Conservation (phyloP, 2,797 vertebrate species). For the Peromyscus melanophrys region DNA sequence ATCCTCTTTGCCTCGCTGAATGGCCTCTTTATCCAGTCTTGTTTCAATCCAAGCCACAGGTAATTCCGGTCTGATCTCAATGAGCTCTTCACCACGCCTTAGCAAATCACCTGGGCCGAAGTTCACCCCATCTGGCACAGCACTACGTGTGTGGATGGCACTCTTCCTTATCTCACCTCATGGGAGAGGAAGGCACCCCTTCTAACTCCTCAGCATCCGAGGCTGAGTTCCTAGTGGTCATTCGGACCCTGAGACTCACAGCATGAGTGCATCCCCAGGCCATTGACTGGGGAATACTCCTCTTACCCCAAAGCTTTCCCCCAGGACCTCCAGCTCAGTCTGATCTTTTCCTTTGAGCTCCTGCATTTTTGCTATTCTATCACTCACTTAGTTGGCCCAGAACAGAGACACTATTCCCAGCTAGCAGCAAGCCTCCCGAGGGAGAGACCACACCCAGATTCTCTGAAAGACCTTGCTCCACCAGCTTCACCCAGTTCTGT, state of each 20-base stretch:
- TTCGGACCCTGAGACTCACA: not conserved
- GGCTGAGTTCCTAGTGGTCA: not conserved
- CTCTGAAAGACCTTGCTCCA: not conserved
- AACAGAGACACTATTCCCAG: not conserved
- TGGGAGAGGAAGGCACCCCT: fast-evolving
- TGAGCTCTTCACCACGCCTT: not conserved
- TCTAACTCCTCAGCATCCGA: not conserved
- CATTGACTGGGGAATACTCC: not conserved
- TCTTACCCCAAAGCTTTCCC: not conserved
- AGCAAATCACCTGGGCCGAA: not conserved
- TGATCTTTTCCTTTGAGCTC: not conserved
- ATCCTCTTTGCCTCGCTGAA: not conserved
- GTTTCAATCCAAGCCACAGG: not conserved
- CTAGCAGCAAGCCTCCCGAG: not conserved
- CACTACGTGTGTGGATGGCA: fast-evolving
- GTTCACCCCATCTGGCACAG: not conserved
- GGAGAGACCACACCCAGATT: not conserved
- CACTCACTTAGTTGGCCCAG: not conserved
- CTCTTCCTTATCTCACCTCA: not conserved
- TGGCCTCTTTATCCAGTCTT: not conserved
- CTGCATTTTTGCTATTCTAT: not conserved
- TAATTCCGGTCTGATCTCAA: not conserved
- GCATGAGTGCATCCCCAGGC: not conserved
- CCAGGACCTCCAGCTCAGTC: not conserved
- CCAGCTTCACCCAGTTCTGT: not conserved